Conservation (phyloP, 2,888 invertebrate genomes). For the Harpagoxenus sublaevis region DNA sequence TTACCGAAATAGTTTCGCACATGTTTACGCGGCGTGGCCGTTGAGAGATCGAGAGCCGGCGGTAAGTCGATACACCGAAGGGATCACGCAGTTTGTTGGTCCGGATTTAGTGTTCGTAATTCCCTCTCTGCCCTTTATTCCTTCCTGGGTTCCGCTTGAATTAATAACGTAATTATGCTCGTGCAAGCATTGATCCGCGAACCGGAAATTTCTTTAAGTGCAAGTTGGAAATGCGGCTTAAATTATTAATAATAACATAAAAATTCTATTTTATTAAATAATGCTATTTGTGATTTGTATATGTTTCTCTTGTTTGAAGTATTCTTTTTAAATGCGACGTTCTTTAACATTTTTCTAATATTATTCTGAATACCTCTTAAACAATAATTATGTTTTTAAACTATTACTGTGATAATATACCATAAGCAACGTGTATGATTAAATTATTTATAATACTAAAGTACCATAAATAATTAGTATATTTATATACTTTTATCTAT, state of each 20-base stretch:
- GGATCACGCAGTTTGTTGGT: constrained; percentile 23
- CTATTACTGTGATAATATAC: neutral
- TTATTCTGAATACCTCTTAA: neutral
- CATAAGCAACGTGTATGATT: neutral
- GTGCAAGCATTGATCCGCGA: neutral
- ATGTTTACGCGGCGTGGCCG: neutral
- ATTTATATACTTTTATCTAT: neutral
- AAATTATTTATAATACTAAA: neutral
- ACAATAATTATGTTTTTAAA: neutral
- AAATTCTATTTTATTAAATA: neutral
- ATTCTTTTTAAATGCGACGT: neutral
- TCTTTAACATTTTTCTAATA: neutral
- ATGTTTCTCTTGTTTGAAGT: neutral
- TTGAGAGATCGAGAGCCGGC: neutral
- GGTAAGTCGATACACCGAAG: constrained; percentile 30
- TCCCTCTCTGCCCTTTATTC: neutral
- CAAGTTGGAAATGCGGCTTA: neutral
- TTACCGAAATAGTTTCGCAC: constrained; percentile 45
- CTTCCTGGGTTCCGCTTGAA: constrained; percentile 42
- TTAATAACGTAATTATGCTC: constrained; percentile 33
- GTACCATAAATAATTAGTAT: neutral
- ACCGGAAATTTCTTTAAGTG: constrained; percentile 32
- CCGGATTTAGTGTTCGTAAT: constrained; percentile 44
- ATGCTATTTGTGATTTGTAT: neutral
- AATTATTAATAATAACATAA: neutral